These are phyloP conservation scores for Mobula hypostoma DNA, from an alignment of 2,113 vertebrate species.

Conservation along the genomic window DNA sequence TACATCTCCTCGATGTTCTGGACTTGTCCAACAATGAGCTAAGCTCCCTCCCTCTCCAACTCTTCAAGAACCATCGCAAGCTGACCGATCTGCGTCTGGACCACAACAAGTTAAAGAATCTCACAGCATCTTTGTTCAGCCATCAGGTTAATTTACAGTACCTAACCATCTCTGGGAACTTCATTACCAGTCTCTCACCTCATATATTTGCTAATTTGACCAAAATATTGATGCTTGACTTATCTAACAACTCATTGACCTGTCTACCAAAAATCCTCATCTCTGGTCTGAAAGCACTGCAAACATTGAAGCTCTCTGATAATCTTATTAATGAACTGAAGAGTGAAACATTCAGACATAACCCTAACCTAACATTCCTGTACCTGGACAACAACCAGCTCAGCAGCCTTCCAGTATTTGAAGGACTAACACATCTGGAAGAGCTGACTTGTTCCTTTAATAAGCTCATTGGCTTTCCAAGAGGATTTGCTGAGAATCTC, in stretches of 20 bases:
- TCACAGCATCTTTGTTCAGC: not conserved
- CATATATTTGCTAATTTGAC: not conserved
- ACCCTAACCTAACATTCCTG: not conserved
- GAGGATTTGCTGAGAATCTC: slow-evolving; percentile 5
- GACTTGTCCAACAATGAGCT: not conserved
- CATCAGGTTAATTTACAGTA: not conserved
- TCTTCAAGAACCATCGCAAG: not conserved
- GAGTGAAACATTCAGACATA: not conserved
- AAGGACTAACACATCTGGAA: not conserved
- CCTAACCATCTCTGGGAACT: not conserved
- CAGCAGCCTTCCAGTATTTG: not conserved
- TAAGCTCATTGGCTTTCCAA: not conserved
- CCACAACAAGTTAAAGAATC: not conserved
- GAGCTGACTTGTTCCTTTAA: not conserved
- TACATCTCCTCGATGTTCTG: not conserved
- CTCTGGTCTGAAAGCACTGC: not conserved
- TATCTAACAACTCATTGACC: not conserved
- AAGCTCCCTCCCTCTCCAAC: not conserved
- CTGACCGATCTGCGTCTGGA: not conserved
- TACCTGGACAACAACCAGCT: not conserved
- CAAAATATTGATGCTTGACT: not conserved
- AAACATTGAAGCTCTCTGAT: not conserved
- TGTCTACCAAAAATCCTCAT: not conserved
- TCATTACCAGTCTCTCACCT: not conserved
- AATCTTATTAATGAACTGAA: not conserved